Conservation (phyloP, 2,113 vertebrate genomes). For the Ailuropoda melanoleuca region DNA sequence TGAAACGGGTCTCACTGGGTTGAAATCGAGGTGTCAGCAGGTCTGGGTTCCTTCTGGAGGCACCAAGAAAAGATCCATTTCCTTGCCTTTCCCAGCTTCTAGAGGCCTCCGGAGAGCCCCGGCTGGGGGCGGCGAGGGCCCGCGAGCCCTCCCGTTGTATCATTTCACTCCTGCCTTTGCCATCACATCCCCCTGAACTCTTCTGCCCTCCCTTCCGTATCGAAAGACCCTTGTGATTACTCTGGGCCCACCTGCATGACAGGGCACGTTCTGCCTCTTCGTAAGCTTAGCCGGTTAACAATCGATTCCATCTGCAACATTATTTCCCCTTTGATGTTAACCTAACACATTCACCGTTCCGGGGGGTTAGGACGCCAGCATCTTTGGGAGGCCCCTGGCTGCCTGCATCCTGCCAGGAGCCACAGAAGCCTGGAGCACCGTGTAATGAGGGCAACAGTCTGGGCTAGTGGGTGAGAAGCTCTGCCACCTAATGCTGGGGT, state of each 20-base stretch:
- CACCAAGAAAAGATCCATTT: not conserved
- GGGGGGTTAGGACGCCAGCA: not conserved
- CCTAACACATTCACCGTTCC: not conserved
- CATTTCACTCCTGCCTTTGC: not conserved
- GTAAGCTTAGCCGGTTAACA: not conserved
- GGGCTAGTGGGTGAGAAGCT: not conserved
- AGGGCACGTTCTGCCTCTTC: not conserved
- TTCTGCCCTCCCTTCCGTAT: not conserved
- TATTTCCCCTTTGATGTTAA: not conserved
- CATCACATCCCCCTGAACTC: not conserved
- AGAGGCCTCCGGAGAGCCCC: not conserved
- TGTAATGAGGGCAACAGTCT: not conserved
- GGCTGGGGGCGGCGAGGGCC: not conserved
- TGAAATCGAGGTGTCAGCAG: not conserved
- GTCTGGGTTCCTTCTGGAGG: not conserved
- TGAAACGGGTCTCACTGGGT: not conserved
- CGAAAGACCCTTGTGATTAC: not conserved
- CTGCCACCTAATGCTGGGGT: not conserved
- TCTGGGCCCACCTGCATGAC: not conserved
- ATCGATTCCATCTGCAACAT: not conserved
- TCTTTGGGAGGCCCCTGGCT: not conserved
- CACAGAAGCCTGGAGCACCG: not conserved
- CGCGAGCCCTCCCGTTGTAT: rapidly evolving
- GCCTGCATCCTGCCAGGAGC: not conserved
- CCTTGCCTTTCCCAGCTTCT: not conserved